Conservation (phyloP, 2,888 invertebrate genomes). For the Mylabris sibirica region DNA sequence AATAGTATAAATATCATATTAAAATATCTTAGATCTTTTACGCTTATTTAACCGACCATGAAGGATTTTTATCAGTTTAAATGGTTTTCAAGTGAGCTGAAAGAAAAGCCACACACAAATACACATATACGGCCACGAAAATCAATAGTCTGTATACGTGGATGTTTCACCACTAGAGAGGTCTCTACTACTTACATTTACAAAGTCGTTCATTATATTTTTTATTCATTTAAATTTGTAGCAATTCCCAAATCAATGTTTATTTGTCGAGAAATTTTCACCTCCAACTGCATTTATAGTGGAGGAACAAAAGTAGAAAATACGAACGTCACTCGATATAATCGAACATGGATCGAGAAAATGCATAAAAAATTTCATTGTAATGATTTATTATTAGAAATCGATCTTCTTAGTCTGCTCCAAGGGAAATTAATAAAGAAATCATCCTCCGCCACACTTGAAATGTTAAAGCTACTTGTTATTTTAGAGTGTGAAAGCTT, state of each 20-base stretch:
- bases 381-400: too few relatives aligned
- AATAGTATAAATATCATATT: slow-evolving; percentile 2
- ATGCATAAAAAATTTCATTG: too few relatives aligned
- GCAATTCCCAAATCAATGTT: too few relatives aligned
- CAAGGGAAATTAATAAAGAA: neutral
- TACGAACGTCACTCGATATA: neutral
- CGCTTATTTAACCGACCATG: slow-evolving; percentile 27
- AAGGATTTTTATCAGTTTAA: slow-evolving; percentile 31
- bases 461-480: too few relatives aligned
- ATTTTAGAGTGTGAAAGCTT: neutral
- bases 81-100: slow-evolving; percentile 27
- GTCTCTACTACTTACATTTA: neutral
- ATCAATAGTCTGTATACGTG: slow-evolving; percentile 20
- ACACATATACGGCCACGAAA: slow-evolving; percentile 30
- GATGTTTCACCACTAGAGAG: neutral
- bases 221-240: neutral
- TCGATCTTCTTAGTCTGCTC: too few relatives aligned
- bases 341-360: too few relatives aligned
- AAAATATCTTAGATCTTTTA: slow-evolving; percentile 20
- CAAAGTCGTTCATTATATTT: neutral
- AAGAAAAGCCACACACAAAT: slow-evolving; percentile 17
- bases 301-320: too few relatives aligned
- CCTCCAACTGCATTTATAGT: too few relatives aligned
- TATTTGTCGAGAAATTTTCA: too few relatives aligned
- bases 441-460: neutral